phyloP scores from a whole-genome alignment of 1,140 invertebrate genomes.

The Sarcophaga bullata region DNA sequence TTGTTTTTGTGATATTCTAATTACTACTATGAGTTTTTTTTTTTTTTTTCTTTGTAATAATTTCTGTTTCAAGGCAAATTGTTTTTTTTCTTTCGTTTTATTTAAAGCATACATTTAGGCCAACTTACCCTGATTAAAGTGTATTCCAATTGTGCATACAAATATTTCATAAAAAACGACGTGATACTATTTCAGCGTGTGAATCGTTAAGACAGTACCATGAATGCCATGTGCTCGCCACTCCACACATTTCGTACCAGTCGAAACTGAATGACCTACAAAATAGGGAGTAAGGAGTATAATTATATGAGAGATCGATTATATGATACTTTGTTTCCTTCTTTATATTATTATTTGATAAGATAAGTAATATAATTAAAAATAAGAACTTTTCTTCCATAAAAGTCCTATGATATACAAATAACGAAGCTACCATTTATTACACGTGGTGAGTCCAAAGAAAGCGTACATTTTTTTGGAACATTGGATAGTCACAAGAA shows the following conservation, averaged over 20 bases:
- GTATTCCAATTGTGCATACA: slow-evolving; percentile 80
- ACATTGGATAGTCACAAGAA: too few relatives aligned
- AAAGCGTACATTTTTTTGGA: too few relatives aligned
- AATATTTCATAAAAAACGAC: slow-evolving; percentile 80
- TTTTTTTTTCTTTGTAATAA: background rate
- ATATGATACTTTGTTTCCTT: too few relatives aligned
- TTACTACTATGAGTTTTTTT: too few relatives aligned
- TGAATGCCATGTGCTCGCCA: slow-evolving; percentile 86
- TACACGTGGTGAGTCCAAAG: too few relatives aligned
- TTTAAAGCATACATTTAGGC: background rate
- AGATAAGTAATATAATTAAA: background rate
- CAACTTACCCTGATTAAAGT: slow-evolving; percentile 67
- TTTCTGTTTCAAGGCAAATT: too few relatives aligned
- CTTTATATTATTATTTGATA: background rate
- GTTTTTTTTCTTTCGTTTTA: background rate
- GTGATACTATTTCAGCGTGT: slow-evolving; percentile 90
- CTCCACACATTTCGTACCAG: slow-evolving; percentile 94
- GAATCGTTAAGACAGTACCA: slow-evolving; percentile 91
- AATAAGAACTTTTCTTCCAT: background rate
- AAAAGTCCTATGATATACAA: too few relatives aligned
- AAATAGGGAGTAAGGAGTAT: background rate
- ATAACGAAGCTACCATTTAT: too few relatives aligned
- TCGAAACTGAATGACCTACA: slow-evolving; percentile 75
- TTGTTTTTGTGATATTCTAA: too few relatives aligned
- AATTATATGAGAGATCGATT: too few relatives aligned